Percentiles rank a stretch among this genome's conserved stretches.
phyloP scores from a whole-genome alignment of 2,888 invertebrate species.

The Phlogophora meticulosa region DNA sequence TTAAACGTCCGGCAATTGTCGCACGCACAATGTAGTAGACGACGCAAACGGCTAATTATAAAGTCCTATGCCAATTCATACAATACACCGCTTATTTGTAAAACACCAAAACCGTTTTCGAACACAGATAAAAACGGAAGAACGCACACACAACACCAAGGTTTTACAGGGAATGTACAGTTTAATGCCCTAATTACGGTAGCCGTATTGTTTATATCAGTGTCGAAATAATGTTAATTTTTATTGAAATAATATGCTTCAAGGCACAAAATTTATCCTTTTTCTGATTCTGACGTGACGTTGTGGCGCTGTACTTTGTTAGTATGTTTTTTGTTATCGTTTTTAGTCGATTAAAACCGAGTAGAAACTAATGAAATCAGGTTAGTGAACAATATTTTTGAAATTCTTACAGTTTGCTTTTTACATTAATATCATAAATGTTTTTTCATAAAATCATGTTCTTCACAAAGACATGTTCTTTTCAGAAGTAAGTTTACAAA shows the following conservation, averaged over 20 bases:
- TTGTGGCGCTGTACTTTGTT: constrained; percentile 54
- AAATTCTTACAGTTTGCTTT: too few relatives aligned
- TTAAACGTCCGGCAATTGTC: constrained; percentile 65
- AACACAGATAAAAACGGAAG: constrained; percentile 46
- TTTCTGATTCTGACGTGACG: constrained; percentile 74
- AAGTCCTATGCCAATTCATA: constrained; percentile 68
- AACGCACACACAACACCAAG: constrained; percentile 50
- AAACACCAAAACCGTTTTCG: constrained; percentile 55
- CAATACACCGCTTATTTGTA: constrained; percentile 58
- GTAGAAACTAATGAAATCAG: rapidly evolving
- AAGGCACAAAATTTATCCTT: constrained; percentile 75
- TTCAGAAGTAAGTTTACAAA: neutral
- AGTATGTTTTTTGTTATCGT: neutral
- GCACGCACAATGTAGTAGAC: constrained; percentile 61
- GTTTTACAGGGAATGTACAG: constrained; percentile 54
- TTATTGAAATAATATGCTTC: constrained; percentile 71
- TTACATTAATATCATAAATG: too few relatives aligned
- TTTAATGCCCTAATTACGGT: constrained; percentile 56
- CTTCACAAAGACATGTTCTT: neutral
- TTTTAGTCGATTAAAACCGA: constrained; percentile 42
- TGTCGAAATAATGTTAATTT: constrained; percentile 65
- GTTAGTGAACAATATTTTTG: too few relatives aligned
- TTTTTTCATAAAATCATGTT: neutral
- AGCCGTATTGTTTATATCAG: constrained; percentile 55
- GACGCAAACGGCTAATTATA: constrained; percentile 68